Evolutionary conservation across 2,113 vertebrate genomes (phyloP).

Genomic region (Hemichromis elongatus): DNA sequence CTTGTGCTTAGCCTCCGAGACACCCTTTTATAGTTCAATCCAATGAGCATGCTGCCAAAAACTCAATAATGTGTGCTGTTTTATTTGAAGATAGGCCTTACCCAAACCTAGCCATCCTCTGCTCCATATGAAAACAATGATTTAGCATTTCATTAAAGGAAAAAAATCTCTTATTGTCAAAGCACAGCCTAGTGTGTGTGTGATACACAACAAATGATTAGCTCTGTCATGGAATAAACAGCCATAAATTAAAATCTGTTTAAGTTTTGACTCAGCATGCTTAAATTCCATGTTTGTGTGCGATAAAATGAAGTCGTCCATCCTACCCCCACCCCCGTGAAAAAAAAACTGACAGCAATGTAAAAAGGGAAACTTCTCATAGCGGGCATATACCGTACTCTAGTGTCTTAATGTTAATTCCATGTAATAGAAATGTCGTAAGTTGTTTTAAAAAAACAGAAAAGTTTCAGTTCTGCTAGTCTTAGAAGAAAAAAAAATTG

Average conservation of each 20-base stretch:
- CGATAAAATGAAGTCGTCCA: background rate
- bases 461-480: background rate
- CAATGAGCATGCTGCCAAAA: slow-evolving; percentile 64
- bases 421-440: background rate
- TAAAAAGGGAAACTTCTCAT: background rate
- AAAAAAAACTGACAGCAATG: background rate
- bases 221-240: slow-evolving; percentile 65
- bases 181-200: slow-evolving; percentile 5
- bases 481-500: slow-evolving; percentile 5
- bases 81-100: slow-evolving; percentile 32
- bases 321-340: background rate
- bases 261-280: slow-evolving; percentile 38
- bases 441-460: background rate
- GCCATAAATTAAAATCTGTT: slow-evolving; percentile 42
- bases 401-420: slow-evolving; percentile 12
- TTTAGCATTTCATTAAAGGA: background rate
- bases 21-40: slow-evolving; percentile 31
- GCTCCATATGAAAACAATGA: background rate
- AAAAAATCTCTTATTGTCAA: background rate
- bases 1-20: slow-evolving; percentile 35
- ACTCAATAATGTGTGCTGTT: slow-evolving; percentile 31
- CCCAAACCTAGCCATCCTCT: background rate
- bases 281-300: slow-evolving; percentile 31
- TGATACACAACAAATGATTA: slow-evolving; percentile 2
- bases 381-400: background rate